These are phyloP conservation scores for Vulpes vulpes DNA, from an alignment of 2,113 vertebrate genomes.

Conservation along the genomic window DNA sequence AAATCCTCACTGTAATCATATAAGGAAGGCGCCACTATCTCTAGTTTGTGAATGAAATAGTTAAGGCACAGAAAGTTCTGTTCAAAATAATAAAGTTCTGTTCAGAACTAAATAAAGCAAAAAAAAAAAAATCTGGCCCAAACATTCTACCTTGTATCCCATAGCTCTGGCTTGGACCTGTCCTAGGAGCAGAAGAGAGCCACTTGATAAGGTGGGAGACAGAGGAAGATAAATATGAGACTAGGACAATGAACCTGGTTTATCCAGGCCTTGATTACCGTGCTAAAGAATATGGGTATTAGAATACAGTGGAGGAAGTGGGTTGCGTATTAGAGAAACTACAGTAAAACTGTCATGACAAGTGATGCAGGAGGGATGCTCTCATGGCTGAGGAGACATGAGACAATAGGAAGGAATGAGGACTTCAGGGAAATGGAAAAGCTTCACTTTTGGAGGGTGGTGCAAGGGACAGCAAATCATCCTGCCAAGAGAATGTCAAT, in stretches of 20 bases:
- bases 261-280: neutral
- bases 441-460: fast-evolving
- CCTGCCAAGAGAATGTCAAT: fast-evolving
- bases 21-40: neutral
- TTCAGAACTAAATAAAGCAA: neutral
- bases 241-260: neutral
- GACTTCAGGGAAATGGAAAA: neutral
- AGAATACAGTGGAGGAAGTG: neutral
- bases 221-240: neutral
- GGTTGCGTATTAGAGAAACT: neutral
- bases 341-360: neutral
- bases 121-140: neutral
- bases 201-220: neutral
- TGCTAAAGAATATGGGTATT: neutral
- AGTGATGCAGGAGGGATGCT: no score
- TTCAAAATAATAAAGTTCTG: neutral
- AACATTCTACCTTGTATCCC: neutral
- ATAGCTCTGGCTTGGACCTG: neutral
- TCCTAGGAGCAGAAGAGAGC: neutral
- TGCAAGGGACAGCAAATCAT: neutral
- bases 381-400: neutral
- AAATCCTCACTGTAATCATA: neutral
- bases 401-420: neutral
- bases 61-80: neutral
- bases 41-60: neutral